Percentiles rank a stretch among this genome's conserved stretches.
These are phyloP conservation scores for Agrochola litura DNA, from an alignment of 2,888 invertebrate genomes.

Conservation along the genomic window DNA sequence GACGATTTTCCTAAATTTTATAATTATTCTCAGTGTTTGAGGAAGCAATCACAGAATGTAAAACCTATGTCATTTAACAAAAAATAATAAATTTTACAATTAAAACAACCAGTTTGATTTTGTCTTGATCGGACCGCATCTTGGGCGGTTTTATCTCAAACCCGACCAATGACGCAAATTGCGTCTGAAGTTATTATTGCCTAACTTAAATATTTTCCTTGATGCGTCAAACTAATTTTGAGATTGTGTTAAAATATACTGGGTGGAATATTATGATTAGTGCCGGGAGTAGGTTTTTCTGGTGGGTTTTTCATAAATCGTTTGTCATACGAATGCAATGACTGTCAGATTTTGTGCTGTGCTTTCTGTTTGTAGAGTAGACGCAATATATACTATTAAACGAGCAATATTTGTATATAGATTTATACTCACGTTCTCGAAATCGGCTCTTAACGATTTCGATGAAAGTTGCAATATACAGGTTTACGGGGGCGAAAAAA, in stretches of 20 bases:
- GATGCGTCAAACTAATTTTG: constrained; percentile 21
- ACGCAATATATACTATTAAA: neutral
- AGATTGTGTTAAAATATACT: neutral
- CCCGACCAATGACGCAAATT: constrained; percentile 14
- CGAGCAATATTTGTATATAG: too few species aligned
- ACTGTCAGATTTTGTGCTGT: neutral
- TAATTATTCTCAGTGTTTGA: too few species aligned
- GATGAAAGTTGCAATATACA: too few species aligned
- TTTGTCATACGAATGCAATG: neutral
- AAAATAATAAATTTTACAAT: too few species aligned
- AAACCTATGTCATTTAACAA: too few species aligned
- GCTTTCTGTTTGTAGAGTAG: neutral
- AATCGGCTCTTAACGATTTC: too few species aligned
- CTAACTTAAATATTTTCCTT: constrained; percentile 27
- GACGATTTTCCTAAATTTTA: too few species aligned
- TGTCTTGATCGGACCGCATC: neutral
- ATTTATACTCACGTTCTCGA: too few species aligned
- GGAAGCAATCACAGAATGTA: too few species aligned
- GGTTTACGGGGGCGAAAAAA: too few species aligned
- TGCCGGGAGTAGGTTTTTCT: neutral
- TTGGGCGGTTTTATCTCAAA: neutral
- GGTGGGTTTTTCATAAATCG: constrained; percentile 9
- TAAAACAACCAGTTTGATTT: too few species aligned
- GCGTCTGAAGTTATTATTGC: neutral
- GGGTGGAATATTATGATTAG: constrained; percentile 6